Conservation (phyloP, 2,888 invertebrate species). For the Drosophila mulleri region DNA sequence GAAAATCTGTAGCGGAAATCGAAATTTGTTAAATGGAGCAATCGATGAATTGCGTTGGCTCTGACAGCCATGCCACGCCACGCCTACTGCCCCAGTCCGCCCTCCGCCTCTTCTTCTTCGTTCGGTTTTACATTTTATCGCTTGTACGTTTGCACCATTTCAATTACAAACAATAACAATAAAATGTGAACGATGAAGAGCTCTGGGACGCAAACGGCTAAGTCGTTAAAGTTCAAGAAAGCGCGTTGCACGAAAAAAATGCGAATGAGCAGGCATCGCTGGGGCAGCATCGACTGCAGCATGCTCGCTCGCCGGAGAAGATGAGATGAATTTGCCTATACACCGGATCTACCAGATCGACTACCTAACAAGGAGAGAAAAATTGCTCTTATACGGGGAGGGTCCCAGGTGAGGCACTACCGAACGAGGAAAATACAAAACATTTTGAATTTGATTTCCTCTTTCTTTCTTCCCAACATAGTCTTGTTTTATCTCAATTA, state of each 20-base stretch:
- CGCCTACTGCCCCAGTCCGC: constrained; percentile 9
- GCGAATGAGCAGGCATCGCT: neutral
- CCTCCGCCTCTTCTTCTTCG: constrained; percentile 3
- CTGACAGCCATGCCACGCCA: constrained; percentile 20
- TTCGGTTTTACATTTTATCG: constrained; percentile 80
- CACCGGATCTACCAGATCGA: too few species aligned
- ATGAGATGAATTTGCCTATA: neutral
- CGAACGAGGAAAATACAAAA: too few species aligned
- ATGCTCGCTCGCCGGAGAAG: neutral
- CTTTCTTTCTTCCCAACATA: too few species aligned
- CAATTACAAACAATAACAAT: constrained; percentile 82
- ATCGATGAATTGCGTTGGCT: constrained; percentile 68
- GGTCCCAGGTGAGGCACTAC: too few species aligned
- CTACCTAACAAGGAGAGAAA: too few species aligned
- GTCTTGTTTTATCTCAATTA: too few species aligned
- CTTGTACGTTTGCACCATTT: constrained; percentile 81
- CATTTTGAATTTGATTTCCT: too few species aligned
- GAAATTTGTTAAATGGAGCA: constrained; percentile 83
- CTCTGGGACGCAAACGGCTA: constrained; percentile 15
- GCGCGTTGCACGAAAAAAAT: constrained; percentile 37
- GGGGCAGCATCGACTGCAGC: neutral
- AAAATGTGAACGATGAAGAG: constrained; percentile 51
- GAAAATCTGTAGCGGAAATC: constrained; percentile 72
- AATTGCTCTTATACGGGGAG: too few species aligned
- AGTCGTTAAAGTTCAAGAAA: constrained; percentile 66